These are phyloP conservation scores for Nomada fabriciana DNA, from an alignment of 2,888 invertebrate genomes.

Conservation along the genomic window DNA sequence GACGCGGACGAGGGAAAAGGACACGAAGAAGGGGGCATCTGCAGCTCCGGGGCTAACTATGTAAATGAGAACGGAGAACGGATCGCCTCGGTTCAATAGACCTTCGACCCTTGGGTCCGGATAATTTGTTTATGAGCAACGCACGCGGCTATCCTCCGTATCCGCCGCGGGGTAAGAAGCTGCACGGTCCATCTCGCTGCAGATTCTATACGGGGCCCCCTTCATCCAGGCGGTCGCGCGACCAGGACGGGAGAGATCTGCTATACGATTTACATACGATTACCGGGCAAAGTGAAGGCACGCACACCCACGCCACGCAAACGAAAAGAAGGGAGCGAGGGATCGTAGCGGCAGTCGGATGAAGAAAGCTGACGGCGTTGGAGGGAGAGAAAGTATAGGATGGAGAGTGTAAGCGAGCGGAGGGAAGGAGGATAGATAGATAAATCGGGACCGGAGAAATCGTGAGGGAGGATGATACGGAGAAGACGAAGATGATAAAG, in stretches of 20 bases:
- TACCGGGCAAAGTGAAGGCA: conserved; percentile 81
- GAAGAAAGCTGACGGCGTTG: conserved; percentile 1
- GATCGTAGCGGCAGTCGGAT: conserved; percentile 59
- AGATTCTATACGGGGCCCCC: conserved; percentile 72
- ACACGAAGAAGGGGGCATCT: conserved; percentile 69
- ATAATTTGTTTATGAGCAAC: conserved; percentile 85
- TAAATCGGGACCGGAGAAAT: conserved; percentile 28
- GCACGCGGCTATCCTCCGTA: conserved; percentile 80
- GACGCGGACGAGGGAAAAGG: conserved; percentile 38
- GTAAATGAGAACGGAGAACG: conserved; percentile 82
- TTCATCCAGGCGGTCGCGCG: conserved; percentile 77
- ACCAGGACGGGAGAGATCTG: conserved; percentile 77
- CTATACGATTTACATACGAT: conserved; percentile 84
- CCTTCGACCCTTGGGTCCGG: conserved; percentile 84
- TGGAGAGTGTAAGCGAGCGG: conserved; percentile 27
- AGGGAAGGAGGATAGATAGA: conserved; percentile 31
- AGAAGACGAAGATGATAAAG: conserved; percentile 32
- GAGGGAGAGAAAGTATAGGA: conserved; percentile 32
- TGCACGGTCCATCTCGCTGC: conserved; percentile 79
- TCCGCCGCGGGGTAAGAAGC: conserved; percentile 76
- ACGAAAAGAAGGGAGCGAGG: conserved; percentile 66
- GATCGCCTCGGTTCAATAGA: conserved; percentile 84
- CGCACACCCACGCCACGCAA: conserved; percentile 81
- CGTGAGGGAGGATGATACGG: conserved; percentile 37
- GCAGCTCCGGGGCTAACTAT: conserved; percentile 82